phyloP scores from a whole-genome alignment of 2,797 vertebrate genomes.

The Rhabdophis nuchalis region DNA sequence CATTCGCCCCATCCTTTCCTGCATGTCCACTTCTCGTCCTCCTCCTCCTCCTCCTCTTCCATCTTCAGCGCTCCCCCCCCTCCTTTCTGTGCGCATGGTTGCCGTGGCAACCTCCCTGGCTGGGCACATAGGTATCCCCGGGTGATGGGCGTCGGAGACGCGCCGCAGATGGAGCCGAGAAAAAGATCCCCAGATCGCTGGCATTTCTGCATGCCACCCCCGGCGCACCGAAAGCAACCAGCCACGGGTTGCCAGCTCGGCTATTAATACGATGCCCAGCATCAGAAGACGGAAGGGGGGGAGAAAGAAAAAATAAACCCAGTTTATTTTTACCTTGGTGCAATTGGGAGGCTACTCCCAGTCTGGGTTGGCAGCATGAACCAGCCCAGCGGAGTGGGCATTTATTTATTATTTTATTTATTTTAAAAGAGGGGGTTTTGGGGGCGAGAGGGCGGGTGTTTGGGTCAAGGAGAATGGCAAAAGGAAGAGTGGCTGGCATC shows the following conservation, averaged over 20 bases:
- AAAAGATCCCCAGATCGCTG: neutral
- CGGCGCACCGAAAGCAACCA: neutral
- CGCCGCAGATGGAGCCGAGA: neutral
- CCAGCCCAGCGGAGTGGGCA: slow-evolving; percentile 2
- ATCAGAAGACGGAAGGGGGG: neutral
- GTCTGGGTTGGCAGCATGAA: slow-evolving; percentile 18
- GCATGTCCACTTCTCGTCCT: neutral
- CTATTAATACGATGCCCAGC: neutral
- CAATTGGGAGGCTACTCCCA: neutral
- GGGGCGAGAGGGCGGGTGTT: no score
- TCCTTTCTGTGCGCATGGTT: neutral
- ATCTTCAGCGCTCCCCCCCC: slow-evolving; percentile 8
- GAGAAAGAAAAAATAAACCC: neutral
- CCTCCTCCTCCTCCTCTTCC: neutral
- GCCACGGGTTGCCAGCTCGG: neutral
- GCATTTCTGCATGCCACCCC: neutral
- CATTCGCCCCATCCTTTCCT: neutral
- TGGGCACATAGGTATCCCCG: slow-evolving; percentile 5
- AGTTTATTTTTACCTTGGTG: slow-evolving; percentile 11
- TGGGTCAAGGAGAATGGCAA: neutral
- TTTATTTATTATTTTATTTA: neutral
- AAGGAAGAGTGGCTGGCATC: neutral
- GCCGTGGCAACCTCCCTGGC: slow-evolving; percentile 16
- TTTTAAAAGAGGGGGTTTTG: neutral
- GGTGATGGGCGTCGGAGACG: neutral